phyloP scores from a whole-genome alignment of 92 coral and sea anemone species.

The Heliopora coerulea region DNA sequence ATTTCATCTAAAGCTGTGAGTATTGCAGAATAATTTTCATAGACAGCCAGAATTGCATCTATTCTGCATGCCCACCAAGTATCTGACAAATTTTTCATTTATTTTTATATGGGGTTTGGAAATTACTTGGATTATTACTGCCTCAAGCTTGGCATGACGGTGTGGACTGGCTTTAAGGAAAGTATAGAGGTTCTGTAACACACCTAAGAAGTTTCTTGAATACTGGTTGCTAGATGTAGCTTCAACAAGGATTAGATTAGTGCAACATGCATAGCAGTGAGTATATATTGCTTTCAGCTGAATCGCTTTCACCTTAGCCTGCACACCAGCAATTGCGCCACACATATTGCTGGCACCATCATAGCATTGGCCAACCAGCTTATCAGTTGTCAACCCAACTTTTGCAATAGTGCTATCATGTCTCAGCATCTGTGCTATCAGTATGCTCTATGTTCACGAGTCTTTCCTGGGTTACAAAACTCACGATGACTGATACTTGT shows the following conservation, averaged over 20 bases:
- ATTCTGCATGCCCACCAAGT: constrained; percentile 34
- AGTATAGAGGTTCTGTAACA: constrained; percentile 15
- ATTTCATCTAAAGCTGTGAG: constrained; percentile 7
- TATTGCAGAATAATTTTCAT: neutral
- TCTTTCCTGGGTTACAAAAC: no score
- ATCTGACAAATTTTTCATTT: constrained; percentile 26
- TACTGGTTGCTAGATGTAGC: constrained; percentile 2
- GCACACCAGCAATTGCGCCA: constrained; percentile 49
- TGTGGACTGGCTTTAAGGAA: constrained; percentile 21
- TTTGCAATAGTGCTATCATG: no score
- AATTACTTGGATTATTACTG: no score
- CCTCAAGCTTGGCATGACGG: constrained; percentile 38
- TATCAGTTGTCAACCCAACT: constrained; percentile 35
- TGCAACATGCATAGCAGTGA: constrained; percentile 54
- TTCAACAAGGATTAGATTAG: constrained; percentile 45
- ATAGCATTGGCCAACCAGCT: constrained; percentile 54
- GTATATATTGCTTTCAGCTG: constrained; percentile 51
- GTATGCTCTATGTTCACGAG: no score
- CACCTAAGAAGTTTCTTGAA: constrained; percentile 29
- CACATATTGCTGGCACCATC: constrained; percentile 58
- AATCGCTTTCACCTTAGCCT: constrained; percentile 38
- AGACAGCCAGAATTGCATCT: constrained; percentile 14
- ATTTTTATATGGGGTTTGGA: constrained; percentile 14
- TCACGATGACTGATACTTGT: no score
- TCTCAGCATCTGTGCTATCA: no score